These are phyloP conservation scores for Sicus ferrugineus DNA, from an alignment of 2,888 invertebrate genomes.

Conservation along the genomic window DNA sequence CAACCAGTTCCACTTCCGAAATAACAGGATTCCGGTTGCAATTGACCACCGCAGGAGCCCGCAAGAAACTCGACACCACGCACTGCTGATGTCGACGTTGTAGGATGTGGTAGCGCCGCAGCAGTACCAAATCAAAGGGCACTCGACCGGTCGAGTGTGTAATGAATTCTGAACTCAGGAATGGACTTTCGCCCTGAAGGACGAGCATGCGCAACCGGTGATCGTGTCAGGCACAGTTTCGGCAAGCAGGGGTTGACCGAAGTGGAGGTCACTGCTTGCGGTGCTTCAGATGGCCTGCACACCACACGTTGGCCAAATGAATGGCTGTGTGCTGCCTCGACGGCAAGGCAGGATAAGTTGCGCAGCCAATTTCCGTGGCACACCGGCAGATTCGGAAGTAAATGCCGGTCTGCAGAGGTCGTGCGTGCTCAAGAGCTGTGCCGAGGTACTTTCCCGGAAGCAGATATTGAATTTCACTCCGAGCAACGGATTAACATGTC, in stretches of 20 bases:
- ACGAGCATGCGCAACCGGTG: not conserved
- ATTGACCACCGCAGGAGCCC: not conserved
- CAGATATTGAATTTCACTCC: too few species aligned
- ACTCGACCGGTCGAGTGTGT: slow-evolving; percentile 3
- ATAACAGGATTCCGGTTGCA: slow-evolving; percentile 23
- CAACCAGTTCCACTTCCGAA: slow-evolving; percentile 55
- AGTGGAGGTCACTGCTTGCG: too few species aligned
- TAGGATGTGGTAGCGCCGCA: not conserved
- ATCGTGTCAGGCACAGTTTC: not conserved
- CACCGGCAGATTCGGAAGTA: not conserved
- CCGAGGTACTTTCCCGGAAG: too few species aligned
- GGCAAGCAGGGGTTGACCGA: not conserved
- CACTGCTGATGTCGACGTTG: not conserved
- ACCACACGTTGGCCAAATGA: too few species aligned
- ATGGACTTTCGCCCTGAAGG: not conserved
- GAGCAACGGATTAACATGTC: too few species aligned
- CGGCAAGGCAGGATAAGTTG: too few species aligned
- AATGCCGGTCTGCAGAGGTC: not conserved
- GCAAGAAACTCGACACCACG: slow-evolving; percentile 11
- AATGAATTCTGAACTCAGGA: not conserved
- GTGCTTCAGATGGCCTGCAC: too few species aligned
- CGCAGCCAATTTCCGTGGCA: not conserved
- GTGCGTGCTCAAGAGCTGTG: too few species aligned
- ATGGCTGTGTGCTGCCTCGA: too few species aligned
- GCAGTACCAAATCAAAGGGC: slow-evolving; percentile 2